A percentile compares a stretch with the other conserved stretches of the same genome.
phyloP scores from a whole-genome alignment of 2,113 vertebrate species.

The Oncorhynchus masou region DNA sequence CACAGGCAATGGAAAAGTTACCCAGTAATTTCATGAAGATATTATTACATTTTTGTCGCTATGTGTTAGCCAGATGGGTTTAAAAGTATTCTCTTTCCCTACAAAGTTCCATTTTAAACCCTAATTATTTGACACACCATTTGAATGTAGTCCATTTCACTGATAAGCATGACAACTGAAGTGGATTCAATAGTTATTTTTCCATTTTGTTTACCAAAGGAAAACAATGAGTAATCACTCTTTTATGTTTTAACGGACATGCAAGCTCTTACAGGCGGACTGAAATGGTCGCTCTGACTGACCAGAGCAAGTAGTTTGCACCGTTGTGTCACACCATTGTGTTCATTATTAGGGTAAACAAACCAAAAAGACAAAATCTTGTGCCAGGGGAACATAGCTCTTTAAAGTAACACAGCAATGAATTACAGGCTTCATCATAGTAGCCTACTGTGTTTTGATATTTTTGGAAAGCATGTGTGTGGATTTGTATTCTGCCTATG shows the following conservation, averaged over 20 bases:
- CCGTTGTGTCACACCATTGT: background rate
- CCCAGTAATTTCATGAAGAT: background rate
- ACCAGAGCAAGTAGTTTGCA: background rate
- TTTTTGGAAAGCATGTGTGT: too few species aligned
- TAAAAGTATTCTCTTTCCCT: background rate
- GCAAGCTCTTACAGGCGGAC: background rate
- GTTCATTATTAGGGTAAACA: background rate
- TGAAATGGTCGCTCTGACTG: background rate
- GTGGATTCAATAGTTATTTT: background rate
- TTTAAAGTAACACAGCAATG: too few species aligned
- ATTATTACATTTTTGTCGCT: background rate
- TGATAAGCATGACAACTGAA: background rate
- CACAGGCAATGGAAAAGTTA: background rate
- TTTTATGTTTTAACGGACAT: background rate
- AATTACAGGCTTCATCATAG: too few species aligned
- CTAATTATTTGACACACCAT: background rate
- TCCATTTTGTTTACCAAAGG: background rate
- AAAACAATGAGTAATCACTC: background rate
- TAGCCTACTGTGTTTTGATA: too few species aligned
- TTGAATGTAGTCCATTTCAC: background rate
- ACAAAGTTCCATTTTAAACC: background rate
- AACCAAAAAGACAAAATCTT: background rate
- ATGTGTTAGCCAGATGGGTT: background rate
- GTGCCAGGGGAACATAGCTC: background rate
- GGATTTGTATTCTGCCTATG: too few species aligned